phyloP scores from a whole-genome alignment of 2,113 vertebrate species.

The Cygnus atratus region DNA sequence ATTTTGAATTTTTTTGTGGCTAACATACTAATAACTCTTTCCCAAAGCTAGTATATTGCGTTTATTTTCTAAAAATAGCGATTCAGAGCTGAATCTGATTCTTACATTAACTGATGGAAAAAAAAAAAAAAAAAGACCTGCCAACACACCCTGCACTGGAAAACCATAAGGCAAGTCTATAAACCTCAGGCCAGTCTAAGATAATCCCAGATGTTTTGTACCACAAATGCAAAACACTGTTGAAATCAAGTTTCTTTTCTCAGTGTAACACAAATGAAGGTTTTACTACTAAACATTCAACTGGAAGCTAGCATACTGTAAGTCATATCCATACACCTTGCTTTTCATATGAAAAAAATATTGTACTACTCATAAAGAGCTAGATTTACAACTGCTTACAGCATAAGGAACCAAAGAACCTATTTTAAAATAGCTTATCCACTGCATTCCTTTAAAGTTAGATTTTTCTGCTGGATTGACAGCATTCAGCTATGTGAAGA shows the following conservation, averaged over 20 bases:
- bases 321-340: neutral
- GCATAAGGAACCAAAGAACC: neutral
- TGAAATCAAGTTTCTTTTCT: neutral
- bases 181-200: neutral
- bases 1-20: constrained; percentile 6
- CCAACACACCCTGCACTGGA: neutral
- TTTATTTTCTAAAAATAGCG: constrained; percentile 20
- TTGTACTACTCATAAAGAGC: neutral
- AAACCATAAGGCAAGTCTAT: neutral
- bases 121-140: neutral
- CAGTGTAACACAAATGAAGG: neutral
- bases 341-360: neutral
- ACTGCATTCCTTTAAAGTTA: neutral
- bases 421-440: neutral
- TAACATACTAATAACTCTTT: neutral
- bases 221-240: neutral
- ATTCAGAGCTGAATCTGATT: neutral
- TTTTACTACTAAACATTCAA: neutral
- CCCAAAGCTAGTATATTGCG: constrained; percentile 9
- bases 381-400: neutral
- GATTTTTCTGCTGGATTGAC: neutral
- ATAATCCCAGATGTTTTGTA: neutral
- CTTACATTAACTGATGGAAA: neutral
- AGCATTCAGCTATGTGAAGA: neutral
- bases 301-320: neutral